These are phyloP conservation scores for Cosmia trapezina DNA, from an alignment of 2,888 invertebrate genomes.

Conservation along the genomic window DNA sequence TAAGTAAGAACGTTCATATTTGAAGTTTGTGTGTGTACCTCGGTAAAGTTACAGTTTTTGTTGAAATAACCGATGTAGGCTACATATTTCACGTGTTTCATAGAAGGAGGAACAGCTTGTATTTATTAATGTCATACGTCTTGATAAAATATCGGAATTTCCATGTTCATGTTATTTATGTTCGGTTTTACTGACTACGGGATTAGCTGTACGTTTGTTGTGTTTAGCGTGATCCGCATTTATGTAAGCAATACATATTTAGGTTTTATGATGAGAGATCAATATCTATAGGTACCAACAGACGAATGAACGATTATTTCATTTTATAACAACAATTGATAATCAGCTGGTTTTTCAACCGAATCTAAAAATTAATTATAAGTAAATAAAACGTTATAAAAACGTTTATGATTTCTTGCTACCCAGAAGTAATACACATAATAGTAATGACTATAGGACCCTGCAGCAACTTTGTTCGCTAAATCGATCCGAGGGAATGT, in stretches of 20 bases:
- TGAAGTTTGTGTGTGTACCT: constrained; percentile 13
- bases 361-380: not conserved
- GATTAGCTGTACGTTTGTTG: not conserved
- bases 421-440: no score
- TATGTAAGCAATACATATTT: not conserved
- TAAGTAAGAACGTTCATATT: constrained; percentile 15
- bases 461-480: not conserved
- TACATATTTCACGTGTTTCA: constrained; percentile 6
- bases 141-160: constrained; percentile 16
- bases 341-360: not conserved
- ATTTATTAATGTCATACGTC: constrained; percentile 23
- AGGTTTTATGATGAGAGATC: no score
- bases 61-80: constrained; percentile 1
- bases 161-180: not conserved
- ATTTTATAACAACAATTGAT: not conserved
- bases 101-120: constrained; percentile 1
- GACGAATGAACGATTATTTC: not conserved
- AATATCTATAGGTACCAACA: not conserved
- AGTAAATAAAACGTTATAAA: no score
- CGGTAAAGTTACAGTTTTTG: constrained; percentile 1
- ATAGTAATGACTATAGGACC: no score
- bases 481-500: constrained; percentile 13
- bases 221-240: not conserved
- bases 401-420: no score
- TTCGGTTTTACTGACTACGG: not conserved